Percentiles rank a stretch among this genome's conserved stretches.
phyloP scores from a whole-genome alignment of 2,888 invertebrate genomes.

The Parnassius apollo region DNA sequence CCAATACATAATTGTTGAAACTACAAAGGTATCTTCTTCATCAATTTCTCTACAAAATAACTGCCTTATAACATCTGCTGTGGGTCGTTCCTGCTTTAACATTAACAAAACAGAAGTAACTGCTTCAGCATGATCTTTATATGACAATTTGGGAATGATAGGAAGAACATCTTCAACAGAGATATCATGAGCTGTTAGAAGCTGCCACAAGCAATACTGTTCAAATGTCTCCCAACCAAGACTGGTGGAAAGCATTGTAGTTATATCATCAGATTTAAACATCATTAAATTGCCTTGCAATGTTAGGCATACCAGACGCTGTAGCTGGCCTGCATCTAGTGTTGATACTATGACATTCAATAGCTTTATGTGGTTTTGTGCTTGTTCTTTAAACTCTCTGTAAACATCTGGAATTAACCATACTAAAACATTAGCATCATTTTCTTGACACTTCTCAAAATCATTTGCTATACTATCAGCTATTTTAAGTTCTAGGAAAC shows the following conservation, averaged over 20 bases:
- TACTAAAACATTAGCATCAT: slow-evolving; percentile 92
- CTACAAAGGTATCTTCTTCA: slow-evolving; percentile 92
- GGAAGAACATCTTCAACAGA: slow-evolving; percentile 94
- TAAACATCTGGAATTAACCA: slow-evolving; percentile 97
- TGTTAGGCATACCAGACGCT: slow-evolving; percentile 94
- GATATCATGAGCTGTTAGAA: slow-evolving; percentile 96
- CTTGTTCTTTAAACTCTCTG: slow-evolving; percentile 92
- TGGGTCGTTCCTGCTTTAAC: slow-evolving; percentile 95
- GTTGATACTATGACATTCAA: slow-evolving; percentile 94
- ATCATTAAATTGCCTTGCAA: slow-evolving; percentile 93
- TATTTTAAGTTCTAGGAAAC: slow-evolving; percentile 87
- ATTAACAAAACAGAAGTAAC: slow-evolving; percentile 93
- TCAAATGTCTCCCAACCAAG: slow-evolving; percentile 98
- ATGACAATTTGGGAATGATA: slow-evolving; percentile 87
- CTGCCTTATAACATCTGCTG: slow-evolving; percentile 91
- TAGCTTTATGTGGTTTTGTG: slow-evolving; percentile 93
- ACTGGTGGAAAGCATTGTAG: slow-evolving; percentile 89
- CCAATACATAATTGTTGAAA: slow-evolving; percentile 96
- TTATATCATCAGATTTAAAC: slow-evolving; percentile 89
- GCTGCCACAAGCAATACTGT: slow-evolving; percentile 98
- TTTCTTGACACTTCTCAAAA: slow-evolving; percentile 93
- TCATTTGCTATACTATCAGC: slow-evolving; percentile 89
- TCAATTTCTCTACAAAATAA: slow-evolving; percentile 89
- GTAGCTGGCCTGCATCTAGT: slow-evolving; percentile 93
- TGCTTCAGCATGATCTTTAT: slow-evolving; percentile 94